Evolutionary conservation across 2,113 vertebrate genomes (phyloP).

Genomic region (Anarhynchus alexandrinus): DNA sequence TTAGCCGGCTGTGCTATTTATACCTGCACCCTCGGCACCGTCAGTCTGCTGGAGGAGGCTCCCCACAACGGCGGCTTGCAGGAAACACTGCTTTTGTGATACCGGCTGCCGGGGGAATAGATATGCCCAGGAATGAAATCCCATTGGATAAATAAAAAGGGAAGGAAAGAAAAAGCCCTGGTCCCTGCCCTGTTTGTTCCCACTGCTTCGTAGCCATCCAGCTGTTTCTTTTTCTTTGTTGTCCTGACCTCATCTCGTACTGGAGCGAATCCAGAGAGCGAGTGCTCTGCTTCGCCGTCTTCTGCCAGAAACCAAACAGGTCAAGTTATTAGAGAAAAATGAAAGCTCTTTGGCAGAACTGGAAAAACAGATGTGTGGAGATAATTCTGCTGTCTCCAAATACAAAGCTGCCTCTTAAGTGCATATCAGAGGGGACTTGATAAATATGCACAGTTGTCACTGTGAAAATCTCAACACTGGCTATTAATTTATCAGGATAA

Average conservation of each 20-base stretch:
- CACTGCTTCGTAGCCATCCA: constrained; percentile 18
- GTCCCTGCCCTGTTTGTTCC: constrained; percentile 34
- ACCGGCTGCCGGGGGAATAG: neutral
- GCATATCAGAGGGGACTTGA: neutral
- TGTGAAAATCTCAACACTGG: neutral
- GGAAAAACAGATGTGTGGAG: constrained; percentile 65
- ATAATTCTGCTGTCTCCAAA: constrained; percentile 11
- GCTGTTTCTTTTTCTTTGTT: constrained; percentile 39
- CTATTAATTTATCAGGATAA: neutral
- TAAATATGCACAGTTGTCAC: neutral
- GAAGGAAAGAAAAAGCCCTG: constrained; percentile 20
- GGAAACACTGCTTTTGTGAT: neutral
- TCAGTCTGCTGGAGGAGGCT: neutral
- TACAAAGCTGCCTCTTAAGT: neutral
- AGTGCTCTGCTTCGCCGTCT: constrained; percentile 26
- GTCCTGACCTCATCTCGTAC: constrained; percentile 50
- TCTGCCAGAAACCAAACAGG: constrained; percentile 68
- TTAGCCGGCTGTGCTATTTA: constrained; percentile 2
- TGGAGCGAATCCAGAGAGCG: constrained; percentile 43
- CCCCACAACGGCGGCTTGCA: neutral
- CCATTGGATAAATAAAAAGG: neutral
- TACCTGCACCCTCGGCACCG: neutral
- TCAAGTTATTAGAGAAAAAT: constrained; percentile 68
- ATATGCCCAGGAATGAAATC: neutral
- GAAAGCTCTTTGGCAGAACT: constrained; percentile 62